These are phyloP conservation scores for Globodera ellingtonae DNA, from an alignment of 1,140 invertebrate species.

Conservation along the genomic window DNA sequence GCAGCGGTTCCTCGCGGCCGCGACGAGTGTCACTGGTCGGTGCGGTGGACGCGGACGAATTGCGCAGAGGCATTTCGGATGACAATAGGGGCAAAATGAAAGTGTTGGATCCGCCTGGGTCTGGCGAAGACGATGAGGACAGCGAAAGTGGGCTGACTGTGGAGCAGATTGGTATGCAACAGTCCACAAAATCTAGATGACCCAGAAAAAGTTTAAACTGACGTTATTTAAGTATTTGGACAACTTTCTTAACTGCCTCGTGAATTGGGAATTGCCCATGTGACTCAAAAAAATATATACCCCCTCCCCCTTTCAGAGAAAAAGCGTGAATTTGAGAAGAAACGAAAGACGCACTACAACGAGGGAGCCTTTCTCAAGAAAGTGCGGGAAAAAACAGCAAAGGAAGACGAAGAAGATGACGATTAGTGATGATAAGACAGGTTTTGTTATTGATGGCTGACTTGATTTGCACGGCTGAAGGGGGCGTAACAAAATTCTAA, in stretches of 20 bases:
- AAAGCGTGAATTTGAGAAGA: slow-evolving; percentile 69
- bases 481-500: too few species aligned
- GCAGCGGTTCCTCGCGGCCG: slow-evolving; percentile 37
- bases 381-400: slow-evolving; percentile 34
- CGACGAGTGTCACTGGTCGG: slow-evolving; percentile 63
- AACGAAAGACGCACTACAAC: slow-evolving; percentile 93
- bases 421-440: slow-evolving; percentile 27
- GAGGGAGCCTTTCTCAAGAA: slow-evolving; percentile 70
- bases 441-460: not conserved
- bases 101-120: slow-evolving; percentile 38
- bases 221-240: too few species aligned
- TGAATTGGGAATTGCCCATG: not conserved
- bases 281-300: not conserved
- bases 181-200: too few species aligned
- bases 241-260: too few species aligned
- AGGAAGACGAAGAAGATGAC: slow-evolving; percentile 48
- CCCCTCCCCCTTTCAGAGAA: slow-evolving; percentile 32
- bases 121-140: slow-evolving; percentile 41
- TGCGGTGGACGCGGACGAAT: slow-evolving; percentile 60
- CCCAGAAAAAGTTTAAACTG: too few species aligned
- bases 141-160: slow-evolving; percentile 34
- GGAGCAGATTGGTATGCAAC: slow-evolving; percentile 34
- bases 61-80: slow-evolving; percentile 43
- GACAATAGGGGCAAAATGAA: slow-evolving; percentile 24
- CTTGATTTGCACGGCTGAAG: not conserved